Percentiles rank a stretch among this genome's conserved stretches.
phyloP scores from a whole-genome alignment of 1,140 invertebrate species.

The Lamellibrachia luymesi region DNA sequence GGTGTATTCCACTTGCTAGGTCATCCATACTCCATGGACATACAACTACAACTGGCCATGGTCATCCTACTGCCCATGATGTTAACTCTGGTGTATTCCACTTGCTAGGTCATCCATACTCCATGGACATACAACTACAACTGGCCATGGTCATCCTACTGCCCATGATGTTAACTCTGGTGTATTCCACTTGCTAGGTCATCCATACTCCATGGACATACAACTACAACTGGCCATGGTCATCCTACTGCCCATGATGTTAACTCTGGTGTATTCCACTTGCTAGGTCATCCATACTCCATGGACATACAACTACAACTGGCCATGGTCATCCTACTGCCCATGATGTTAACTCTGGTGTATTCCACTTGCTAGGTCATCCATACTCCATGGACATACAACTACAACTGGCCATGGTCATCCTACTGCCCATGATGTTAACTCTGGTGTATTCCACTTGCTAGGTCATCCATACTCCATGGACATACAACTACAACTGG shows the following conservation, averaged over 20 bases:
- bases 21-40: not conserved
- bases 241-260: conserved; percentile 65
- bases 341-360: not conserved
- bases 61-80: conserved; percentile 66
- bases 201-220: conserved; percentile 2
- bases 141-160: conserved; percentile 65
- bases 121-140: not conserved
- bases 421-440: not conserved
- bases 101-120: no score
- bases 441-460: not conserved
- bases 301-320: conserved; percentile 60
- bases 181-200: not conserved
- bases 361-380: conserved; percentile 49
- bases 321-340: conserved; percentile 45
- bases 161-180: conserved; percentile 59
- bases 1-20: no score
- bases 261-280: no score
- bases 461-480: no score
- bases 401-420: conserved; percentile 58
- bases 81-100: conserved; percentile 32
- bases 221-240: conserved; percentile 58
- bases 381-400: conserved; percentile 61
- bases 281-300: conserved; percentile 63
- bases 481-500: conserved; percentile 43
- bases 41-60: conserved; percentile 53